Evolutionary conservation across 2,888 invertebrate genomes (phyloP), one percentile per base, ranked within the genome.

Genomic region (Mesorhabditis sp.): DNA sequence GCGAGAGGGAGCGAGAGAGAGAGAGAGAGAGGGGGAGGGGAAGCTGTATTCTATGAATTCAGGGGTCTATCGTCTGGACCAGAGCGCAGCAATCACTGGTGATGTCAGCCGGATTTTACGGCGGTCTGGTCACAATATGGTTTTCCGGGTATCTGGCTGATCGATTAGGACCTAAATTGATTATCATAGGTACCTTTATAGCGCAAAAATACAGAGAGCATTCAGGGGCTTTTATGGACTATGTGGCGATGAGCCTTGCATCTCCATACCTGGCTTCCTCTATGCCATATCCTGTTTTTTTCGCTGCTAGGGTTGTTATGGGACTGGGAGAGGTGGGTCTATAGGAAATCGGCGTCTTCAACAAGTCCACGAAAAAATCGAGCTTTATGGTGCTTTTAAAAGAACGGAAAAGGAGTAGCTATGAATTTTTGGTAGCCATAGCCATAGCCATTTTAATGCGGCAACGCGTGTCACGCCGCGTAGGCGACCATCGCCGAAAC

Each of bases 21-120:
- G 44, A 44, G 62, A 43, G 43, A 61, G 50, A 68, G 66, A 62
- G 66, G 66, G 45, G 64, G 66, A 65, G 67, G n/a, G n/a, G n/a
- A n/a, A n/a, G n/a, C n/a, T n/a, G n/a, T n/a, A n/a, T n/a, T n/a
- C n/a, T n/a, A 6, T 50, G 50, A 50, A 10, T 50, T 50, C n/a
- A 50, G 58, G 58, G 58, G 1, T 13, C 58, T 2, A 50, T 50
- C 58, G 7, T 50, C 7, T 50, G 58, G 58, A 50, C 58, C 2
- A 0, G 7, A 2, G n/a, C 7, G 1, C 58, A 50, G 2, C 7
- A 50, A 50, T 50, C 58, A 13, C 58, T 50, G 7, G 58, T 50
- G n/a, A 50, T 50, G 58, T 50, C 58, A 2, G 58, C 58, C 58
- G 58, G 58, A 13, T 50, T 50, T 50, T 50, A 50, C 2, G 58